Base-by-base conservation (phyloP, 2,888 invertebrate genomes). In the Drosophila demipolita region DNA sequence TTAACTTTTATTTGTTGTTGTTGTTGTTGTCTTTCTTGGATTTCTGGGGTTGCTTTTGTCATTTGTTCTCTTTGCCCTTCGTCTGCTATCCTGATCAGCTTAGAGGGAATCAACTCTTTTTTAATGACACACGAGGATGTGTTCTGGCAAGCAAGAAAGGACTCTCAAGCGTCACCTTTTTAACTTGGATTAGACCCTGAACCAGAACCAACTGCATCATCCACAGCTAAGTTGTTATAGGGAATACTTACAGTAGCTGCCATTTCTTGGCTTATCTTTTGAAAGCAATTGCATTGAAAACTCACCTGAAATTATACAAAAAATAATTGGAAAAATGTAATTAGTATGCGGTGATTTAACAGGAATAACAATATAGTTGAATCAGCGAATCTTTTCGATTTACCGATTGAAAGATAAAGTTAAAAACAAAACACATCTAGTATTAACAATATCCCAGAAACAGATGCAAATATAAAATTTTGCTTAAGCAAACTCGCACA, bases 191-290 rank as follows among this genome's bases (percentile, higher is more conserved):
- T 26, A 35, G 29, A 33, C n/a, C 40, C 54, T 20, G 35, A 52
- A 11, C 50, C 54, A 53, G 35, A 42, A 20, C 20, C 57, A 65
- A 61, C 26, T 62, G 66, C 65, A 53, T 45, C 50, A 65, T 66
- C 60, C 15, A 32, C 60, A 63, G 52, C 52, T 59, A 5, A 26
- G 26, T 52, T 64, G n/a, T 32, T 40, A 57, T 42, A 40, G 61
- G 48, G 65, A 70, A 83, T 88, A 86, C 89, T 86, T 86, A 86
- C 85, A 86, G 80, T 88, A 82, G 49, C 61, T 54, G 66, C 38
- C 65, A 66, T 70, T 72, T 49, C 59, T 73, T 52, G 53, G 17
- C 23, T 40, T 60, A 52, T 58, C 62, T 53, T 67, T 61, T 35
- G 38, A 68, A 70, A 48, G 32, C 35, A 66, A 58, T 53, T 58